Evolutionary conservation across 2,888 invertebrate genomes (phyloP).

Genomic region (Parnassius mnemosyne): DNA sequence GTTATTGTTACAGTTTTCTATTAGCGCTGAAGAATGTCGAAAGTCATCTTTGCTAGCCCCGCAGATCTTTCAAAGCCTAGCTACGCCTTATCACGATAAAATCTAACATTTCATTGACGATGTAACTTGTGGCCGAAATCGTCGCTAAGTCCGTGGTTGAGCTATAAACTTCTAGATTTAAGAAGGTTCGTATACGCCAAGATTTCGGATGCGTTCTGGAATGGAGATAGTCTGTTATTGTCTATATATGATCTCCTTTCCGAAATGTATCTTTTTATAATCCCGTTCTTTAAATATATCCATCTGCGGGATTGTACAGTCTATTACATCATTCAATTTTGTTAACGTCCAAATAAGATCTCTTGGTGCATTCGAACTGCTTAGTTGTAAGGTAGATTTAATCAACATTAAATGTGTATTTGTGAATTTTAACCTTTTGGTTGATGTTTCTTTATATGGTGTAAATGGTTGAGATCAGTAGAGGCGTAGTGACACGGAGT

Average conservation of each 20-base stretch:
- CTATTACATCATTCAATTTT: slow-evolving; percentile 27
- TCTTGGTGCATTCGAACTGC: slow-evolving; percentile 54
- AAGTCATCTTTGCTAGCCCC: neutral
- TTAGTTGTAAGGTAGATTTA: slow-evolving; percentile 64
- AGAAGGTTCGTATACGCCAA: slow-evolving; percentile 47
- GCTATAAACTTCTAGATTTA: slow-evolving; percentile 44
- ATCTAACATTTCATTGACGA: slow-evolving; percentile 41
- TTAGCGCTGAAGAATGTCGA: too few species aligned
- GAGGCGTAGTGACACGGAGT: slow-evolving; percentile 73
- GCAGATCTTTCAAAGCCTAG: neutral
- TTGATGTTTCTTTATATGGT: slow-evolving; percentile 76
- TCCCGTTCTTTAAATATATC: slow-evolving; percentile 15
- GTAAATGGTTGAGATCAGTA: slow-evolving; percentile 77
- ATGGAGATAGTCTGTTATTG: slow-evolving; percentile 43
- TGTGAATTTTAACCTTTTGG: slow-evolving; percentile 78
- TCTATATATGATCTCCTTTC: slow-evolving; percentile 43
- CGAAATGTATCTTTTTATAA: slow-evolving; percentile 35
- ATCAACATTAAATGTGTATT: slow-evolving; percentile 80
- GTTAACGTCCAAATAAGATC: slow-evolving; percentile 36
- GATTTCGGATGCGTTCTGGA: slow-evolving; percentile 43
- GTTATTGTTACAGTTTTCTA: too few species aligned
- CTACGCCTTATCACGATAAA: neutral
- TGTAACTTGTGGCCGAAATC: slow-evolving; percentile 61
- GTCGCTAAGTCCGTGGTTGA: slow-evolving; percentile 67
- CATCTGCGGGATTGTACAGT: slow-evolving; percentile 32